Evolutionary conservation across 2,113 vertebrate species (phyloP).

Genomic region (Myotis yumanensis): DNA sequence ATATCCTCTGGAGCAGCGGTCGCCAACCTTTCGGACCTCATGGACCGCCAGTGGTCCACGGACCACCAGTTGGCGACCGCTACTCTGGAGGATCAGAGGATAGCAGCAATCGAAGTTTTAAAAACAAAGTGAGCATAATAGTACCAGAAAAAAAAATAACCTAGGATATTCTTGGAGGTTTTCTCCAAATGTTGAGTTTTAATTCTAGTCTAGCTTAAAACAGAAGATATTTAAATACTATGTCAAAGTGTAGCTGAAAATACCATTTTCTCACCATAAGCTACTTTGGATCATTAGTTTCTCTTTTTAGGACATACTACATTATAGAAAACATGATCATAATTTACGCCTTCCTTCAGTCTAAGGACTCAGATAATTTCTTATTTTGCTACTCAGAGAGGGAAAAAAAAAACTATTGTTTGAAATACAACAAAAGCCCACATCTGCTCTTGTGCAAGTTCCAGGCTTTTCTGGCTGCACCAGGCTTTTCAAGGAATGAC

Average conservation of each 20-base stretch:
- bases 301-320: neutral
- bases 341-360: neutral
- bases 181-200: slow-evolving; percentile 33
- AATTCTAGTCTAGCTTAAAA: slow-evolving; percentile 43
- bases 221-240: slow-evolving; percentile 48
- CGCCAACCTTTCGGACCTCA: too few species aligned
- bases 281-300: neutral
- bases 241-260: slow-evolving; percentile 5
- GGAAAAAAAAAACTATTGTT: neutral
- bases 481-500: neutral
- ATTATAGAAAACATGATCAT: neutral
- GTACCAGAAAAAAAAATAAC: neutral
- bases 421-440: slow-evolving; percentile 15
- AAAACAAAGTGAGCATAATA: neutral
- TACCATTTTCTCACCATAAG: slow-evolving; percentile 22
- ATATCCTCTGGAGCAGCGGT: neutral
- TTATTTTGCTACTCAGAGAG: slow-evolving; percentile 7
- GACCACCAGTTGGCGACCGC: too few species aligned
- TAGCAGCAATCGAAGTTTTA: neutral
- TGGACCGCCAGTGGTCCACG: too few species aligned
- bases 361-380: neutral
- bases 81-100: neutral
- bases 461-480: neutral
- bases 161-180: neutral
- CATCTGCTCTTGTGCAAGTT: slow-evolving; percentile 13